Conservation (phyloP, 2,113 vertebrate genomes). For the Ibidorhyncha struthersii region DNA sequence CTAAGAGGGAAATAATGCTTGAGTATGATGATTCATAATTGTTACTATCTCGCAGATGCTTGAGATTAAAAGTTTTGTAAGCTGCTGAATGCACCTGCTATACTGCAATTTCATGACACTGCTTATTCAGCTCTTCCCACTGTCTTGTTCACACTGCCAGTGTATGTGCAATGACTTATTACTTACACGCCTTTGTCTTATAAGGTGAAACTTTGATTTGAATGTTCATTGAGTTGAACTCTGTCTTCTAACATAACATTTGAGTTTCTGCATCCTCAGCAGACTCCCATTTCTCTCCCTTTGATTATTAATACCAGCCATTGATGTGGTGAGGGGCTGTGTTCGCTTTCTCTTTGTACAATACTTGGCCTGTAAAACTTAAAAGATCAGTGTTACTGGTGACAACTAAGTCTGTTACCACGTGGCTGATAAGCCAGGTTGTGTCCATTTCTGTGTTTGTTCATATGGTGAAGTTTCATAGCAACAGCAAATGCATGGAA, state of each 20-base stretch:
- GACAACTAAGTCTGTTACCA: background rate
- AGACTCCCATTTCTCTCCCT: background rate
- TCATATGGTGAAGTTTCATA: background rate
- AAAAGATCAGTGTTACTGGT: background rate
- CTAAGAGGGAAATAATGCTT: background rate
- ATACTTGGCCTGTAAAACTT: background rate
- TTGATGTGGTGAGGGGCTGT: background rate
- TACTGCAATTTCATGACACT: background rate
- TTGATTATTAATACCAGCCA: background rate
- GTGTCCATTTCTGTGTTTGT: background rate
- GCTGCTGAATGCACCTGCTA: background rate
- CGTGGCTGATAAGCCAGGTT: background rate
- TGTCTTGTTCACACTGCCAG: background rate
- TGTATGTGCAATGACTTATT: background rate
- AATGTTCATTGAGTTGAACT: background rate
- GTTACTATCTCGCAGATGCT: background rate
- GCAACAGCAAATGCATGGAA: background rate
- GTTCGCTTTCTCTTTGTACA: background rate
- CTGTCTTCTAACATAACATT: background rate
- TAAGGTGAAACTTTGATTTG: background rate
- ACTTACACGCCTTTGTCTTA: background rate
- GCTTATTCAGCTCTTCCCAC: background rate
- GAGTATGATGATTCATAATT: background rate
- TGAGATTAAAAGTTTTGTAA: background rate
- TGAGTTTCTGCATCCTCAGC: background rate